Percentiles rank a stretch among this genome's conserved stretches.
Conservation (phyloP, 2,888 invertebrate species). For the Drosophila ochracea region DNA sequence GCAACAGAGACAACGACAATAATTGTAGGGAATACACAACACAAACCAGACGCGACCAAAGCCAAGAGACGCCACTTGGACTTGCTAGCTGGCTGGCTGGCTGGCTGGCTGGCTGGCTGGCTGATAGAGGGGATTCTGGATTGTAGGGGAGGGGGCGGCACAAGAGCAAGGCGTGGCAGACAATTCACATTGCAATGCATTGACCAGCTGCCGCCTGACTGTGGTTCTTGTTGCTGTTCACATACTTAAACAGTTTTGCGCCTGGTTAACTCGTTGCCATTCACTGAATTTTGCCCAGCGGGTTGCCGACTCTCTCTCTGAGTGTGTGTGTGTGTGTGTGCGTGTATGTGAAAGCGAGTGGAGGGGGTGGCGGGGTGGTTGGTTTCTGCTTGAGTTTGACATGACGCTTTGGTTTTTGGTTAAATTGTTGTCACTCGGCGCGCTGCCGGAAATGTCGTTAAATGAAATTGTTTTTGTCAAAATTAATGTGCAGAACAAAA, state of each 20-base stretch:
- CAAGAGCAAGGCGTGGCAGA: slow-evolving; percentile 16
- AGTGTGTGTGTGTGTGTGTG: slow-evolving; percentile 12
- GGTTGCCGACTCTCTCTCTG: background rate
- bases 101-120: background rate
- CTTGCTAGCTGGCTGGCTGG: background rate
- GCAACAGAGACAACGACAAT: slow-evolving; percentile 8
- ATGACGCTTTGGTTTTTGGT: slow-evolving; percentile 32
- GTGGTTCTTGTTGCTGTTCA: slow-evolving; percentile 43
- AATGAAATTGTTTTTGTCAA: slow-evolving; percentile 75
- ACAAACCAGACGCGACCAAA: slow-evolving; percentile 24
- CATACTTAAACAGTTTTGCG: slow-evolving; percentile 73
- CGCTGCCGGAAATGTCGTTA: slow-evolving; percentile 73
- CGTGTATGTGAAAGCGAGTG: background rate
- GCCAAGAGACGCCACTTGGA: slow-evolving; percentile 6
- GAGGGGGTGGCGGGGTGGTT: background rate
- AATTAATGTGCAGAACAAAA: slow-evolving; percentile 67
- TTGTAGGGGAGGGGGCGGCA: background rate
- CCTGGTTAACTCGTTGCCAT: slow-evolving; percentile 69
- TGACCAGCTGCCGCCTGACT: slow-evolving; percentile 49
- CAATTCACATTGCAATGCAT: slow-evolving; percentile 60
- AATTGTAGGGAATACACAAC: slow-evolving; percentile 18
- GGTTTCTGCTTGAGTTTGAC: background rate
- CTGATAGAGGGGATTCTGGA: background rate
- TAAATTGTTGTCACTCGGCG: slow-evolving; percentile 29
- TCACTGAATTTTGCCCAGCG: slow-evolving; percentile 26